Evolutionary conservation across 2,113 vertebrate species (phyloP).

Genomic region (Typhlomys cinereus): DNA sequence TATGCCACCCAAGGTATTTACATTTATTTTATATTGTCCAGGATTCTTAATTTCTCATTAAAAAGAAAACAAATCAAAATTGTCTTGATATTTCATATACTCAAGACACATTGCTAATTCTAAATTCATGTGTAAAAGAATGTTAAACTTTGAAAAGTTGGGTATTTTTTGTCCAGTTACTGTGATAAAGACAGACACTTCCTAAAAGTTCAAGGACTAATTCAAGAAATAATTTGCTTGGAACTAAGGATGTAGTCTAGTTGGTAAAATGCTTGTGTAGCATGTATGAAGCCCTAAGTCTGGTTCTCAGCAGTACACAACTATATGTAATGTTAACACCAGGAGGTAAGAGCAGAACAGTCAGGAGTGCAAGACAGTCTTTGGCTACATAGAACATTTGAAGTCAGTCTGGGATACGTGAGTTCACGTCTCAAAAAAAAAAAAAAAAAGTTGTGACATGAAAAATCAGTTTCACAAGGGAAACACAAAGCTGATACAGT

Average conservation of each 20-base stretch:
- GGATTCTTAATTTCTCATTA: slow-evolving; percentile 7
- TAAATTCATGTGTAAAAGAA: slow-evolving; percentile 11
- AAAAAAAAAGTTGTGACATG: slow-evolving; percentile 18
- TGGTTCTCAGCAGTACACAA: background rate
- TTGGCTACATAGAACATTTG: background rate
- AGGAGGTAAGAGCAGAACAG: background rate
- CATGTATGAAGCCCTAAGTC: background rate
- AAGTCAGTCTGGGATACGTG: background rate
- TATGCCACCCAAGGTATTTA: background rate
- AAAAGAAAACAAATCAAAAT: slow-evolving; percentile 37
- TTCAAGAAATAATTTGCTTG: slow-evolving; percentile 35
- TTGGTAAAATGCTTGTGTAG: background rate
- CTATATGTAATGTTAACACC: background rate
- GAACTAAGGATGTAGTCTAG: background rate
- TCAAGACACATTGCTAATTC: background rate
- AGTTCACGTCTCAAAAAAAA: background rate
- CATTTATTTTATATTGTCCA: background rate
- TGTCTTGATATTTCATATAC: background rate
- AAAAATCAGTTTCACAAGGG: background rate
- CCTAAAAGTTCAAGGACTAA: background rate
- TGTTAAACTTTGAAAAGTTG: slow-evolving; percentile 7
- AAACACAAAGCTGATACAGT: background rate
- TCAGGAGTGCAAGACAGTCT: background rate
- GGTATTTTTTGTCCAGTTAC: slow-evolving; percentile 15
- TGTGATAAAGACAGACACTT: background rate